Evolutionary conservation across 2,797 vertebrate genomes (phyloP), one percentile per base, ranked within the genome.

Genomic region (Phrynocephalus guinanensis): DNA sequence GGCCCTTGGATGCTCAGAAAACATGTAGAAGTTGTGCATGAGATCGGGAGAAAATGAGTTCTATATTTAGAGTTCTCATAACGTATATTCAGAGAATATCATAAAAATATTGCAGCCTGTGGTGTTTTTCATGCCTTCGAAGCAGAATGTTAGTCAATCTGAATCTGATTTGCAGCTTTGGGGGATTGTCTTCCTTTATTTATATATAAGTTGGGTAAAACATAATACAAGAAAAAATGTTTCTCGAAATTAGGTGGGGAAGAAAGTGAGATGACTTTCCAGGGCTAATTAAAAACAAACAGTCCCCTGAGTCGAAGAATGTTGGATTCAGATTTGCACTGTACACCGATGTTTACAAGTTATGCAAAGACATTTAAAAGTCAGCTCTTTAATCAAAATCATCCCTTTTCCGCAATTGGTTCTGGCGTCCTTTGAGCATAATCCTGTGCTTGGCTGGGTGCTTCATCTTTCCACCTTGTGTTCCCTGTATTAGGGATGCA

Each of bases 281-380:
- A 82, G 66, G 60, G 44, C 63, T 85, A 66, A 85, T 79, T 83
- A 83, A 81, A 66, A 83, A 76, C 56, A 88, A 86, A 15, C 52
- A 78, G 79, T 77, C 79, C 28, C 67, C 56, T 24, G 30, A 71
- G 63, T 66, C 63, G 15, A 85, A 66, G 20, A 87, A 68, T 44
- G 83, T 30, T 84, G 79, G 84, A 50, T 63, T 50, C 60, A 1
- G 30, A 38, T 63, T 76, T 81, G 71, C 38, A 28, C 13, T 20
- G 68, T 72, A 48, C 26, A 6, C 30, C 80, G 22, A 13, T 83
- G 3, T 75, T 85, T 67, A 76, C 89, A 48, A 56, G 3, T 10
- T 22, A 11, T 75, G 28, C 48, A 67, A 56, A 50, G 44, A 52
- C 11, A 38, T 85, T 73, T 80, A 56, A 68, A 81, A 73, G 73